A percentile compares a stretch with the other conserved stretches of the same genome.
Conservation (phyloP, 1,140 invertebrate species). For the Kradibia gibbosae region DNA sequence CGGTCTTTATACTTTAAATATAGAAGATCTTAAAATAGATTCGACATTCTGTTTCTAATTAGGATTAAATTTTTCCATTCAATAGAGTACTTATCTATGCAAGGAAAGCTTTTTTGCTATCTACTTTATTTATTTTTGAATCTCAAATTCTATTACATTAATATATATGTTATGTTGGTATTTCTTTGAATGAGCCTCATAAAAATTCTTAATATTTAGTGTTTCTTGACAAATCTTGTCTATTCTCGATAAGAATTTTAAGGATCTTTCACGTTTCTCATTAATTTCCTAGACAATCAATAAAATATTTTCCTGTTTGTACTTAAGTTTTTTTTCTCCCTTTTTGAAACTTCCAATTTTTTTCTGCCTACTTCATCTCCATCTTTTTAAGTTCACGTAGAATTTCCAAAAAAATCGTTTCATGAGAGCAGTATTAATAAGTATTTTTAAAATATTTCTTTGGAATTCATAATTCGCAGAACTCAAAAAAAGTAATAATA, state of each 20-base stretch:
- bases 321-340: too few species aligned
- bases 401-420: constrained; percentile 11
- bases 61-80: too few species aligned
- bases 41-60: too few species aligned
- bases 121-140: not conserved
- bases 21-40: too few species aligned
- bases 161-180: too few species aligned
- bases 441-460: not conserved
- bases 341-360: not conserved
- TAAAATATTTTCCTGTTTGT: constrained; percentile 19
- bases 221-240: constrained; percentile 10
- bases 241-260: constrained; percentile 6
- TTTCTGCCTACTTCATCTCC: too few species aligned
- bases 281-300: constrained; percentile 13
- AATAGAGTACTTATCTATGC: too few species aligned
- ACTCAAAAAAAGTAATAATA: too few species aligned
- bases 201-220: not conserved
- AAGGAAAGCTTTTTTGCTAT: not conserved
- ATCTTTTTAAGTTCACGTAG: not conserved
- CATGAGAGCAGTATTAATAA: too few species aligned
- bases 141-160: too few species aligned
- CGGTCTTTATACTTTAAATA: too few species aligned
- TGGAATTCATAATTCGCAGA: constrained; percentile 3
- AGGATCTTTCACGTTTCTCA: not conserved
- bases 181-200: not conserved